A percentile compares a stretch with the other conserved stretches of the same genome.
Evolutionary conservation across 2,888 invertebrate species (phyloP).

Genomic region (Oasisia sp.): DNA sequence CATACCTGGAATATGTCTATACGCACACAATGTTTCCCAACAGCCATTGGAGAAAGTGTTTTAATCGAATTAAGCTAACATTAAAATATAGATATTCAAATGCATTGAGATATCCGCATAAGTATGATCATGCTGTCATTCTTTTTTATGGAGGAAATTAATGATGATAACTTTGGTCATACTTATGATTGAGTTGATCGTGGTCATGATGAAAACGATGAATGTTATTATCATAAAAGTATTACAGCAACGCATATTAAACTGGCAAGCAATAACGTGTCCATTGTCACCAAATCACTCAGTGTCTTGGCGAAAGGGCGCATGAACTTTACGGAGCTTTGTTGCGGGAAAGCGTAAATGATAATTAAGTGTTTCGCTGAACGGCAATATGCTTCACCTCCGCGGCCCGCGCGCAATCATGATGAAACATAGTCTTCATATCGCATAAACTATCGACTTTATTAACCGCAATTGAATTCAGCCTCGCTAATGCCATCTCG

Average conservation of each 20-base stretch:
- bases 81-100: not conserved
- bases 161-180: not conserved
- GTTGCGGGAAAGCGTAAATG: not conserved
- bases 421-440: not conserved
- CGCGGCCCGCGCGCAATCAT: not conserved
- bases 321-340: not conserved
- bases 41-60: not conserved
- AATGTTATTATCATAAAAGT: not conserved
- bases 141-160: not conserved
- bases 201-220: not conserved
- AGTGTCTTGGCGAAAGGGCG: not conserved
- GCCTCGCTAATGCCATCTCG: not conserved
- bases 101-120: not conserved
- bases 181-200: not conserved
- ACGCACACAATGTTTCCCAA: too few relatives aligned
- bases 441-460: not conserved
- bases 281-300: not conserved
- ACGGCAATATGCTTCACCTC: not conserved
- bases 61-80: not conserved
- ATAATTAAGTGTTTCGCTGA: not conserved
- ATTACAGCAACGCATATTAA: not conserved
- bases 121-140: not conserved
- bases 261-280: not conserved
- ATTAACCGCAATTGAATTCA: slow-evolving; percentile 1
- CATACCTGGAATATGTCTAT: not conserved